Base-by-base conservation (phyloP, 1,140 invertebrate genomes). In the Bradynema listronoti region DNA sequence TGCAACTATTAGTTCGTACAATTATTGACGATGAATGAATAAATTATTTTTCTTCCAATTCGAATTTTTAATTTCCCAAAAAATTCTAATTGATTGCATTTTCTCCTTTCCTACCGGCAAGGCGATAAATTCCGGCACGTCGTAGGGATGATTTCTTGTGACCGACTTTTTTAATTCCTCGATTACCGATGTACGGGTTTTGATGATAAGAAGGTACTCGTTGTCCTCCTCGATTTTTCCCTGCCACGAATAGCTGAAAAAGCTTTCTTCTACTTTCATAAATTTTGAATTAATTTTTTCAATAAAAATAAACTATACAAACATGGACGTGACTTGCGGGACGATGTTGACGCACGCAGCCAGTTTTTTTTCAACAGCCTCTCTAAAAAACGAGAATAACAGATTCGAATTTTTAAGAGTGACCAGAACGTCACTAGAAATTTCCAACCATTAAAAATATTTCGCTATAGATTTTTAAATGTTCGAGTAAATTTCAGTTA, bases 271-370 rank as follows among this genome's bases (percentile, higher is more conserved):
- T n/a, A n/a, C n/a, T n/a, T n/a, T n/a, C n/a, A n/a, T n/a, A n/a
- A n/a, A n/a, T 16, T 63, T 14, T 11, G 46, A 33, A 33, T 32
- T 25, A 41, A 61, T 11, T 5, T 57, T 60, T 16, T 4, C 34
- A 6, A 5, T 14, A 32, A 29, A 45, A 36, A 60, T n/a, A 66
- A 11, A 3, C 34, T 30, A 45, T 25, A 65, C 54, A 33, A 49
- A 68, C 65, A 66, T 47, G 2, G 63, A 66, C 11, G 32, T 63
- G 22, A 66, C 36, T 5, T 41, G 30, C 34, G 63, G 63, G 16
- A 66, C 53, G 30, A 66, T 66, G 32, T 66, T 66, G 7, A 66
- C 63, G 45, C 63, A 66, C 9, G 63, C 63, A 19, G 63, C 63
- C 27, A 66, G 36, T 46, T 69, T 69, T 4, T 27, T 16, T 43